These are phyloP conservation scores for Dendrophyllia cribrosa DNA, from an alignment of 64 coral and sea anemone genomes.

Conservation along the genomic window DNA sequence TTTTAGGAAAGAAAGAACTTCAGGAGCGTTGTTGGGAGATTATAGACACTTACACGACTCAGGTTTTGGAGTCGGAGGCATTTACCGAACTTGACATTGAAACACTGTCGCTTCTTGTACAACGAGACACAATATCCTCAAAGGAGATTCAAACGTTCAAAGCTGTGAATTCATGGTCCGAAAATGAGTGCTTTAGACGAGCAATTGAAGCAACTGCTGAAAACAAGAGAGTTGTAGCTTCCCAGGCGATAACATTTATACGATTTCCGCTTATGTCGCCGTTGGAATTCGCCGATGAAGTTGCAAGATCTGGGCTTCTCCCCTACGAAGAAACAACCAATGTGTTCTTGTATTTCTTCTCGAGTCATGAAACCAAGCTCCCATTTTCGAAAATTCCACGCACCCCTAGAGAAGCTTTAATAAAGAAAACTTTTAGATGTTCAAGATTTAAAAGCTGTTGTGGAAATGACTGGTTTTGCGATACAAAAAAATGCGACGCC, in stretches of 20 bases:
- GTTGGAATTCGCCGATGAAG: conserved; percentile 91
- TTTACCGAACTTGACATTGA: conserved; percentile 82
- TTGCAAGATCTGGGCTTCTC: conserved; percentile 79
- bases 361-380: conserved; percentile 74
- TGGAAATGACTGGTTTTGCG: conserved; percentile 94
- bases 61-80: conserved; percentile 80
- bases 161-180: conserved; percentile 76
- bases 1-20: conserved; percentile 70
- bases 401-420: conserved; percentile 30
- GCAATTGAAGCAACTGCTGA: conserved; percentile 47
- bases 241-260: conserved; percentile 83
- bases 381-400: conserved; percentile 76
- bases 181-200: conserved; percentile 64
- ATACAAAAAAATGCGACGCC: conserved; percentile 88
- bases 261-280: conserved; percentile 85
- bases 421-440: conserved; percentile 68
- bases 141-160: conserved; percentile 80
- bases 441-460: conserved; percentile 91
- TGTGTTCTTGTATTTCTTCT: conserved; percentile 88
- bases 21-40: conserved; percentile 85
- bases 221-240: conserved; percentile 72
- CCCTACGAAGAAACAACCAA: conserved; percentile 87
- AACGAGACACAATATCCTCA: conserved; percentile 67
- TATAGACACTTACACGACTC: conserved; percentile 70
- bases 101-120: conserved; percentile 59